A percentile compares a stretch with the other conserved stretches of the same genome.
Evolutionary conservation across 2,888 invertebrate species (phyloP).

Genomic region (Galerucella pusilla): DNA sequence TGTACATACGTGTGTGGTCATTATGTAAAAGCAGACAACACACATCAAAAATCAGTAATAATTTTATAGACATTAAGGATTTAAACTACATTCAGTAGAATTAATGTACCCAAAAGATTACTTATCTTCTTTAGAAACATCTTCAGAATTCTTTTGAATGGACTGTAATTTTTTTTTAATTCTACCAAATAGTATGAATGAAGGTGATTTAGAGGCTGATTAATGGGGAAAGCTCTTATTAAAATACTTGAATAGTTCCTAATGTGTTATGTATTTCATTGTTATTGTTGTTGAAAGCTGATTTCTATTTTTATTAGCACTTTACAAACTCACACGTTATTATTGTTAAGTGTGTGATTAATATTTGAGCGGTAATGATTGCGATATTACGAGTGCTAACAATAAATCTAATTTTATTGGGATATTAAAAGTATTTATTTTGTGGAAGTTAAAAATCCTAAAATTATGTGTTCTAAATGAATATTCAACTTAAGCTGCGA

Average conservation of each 20-base stretch:
- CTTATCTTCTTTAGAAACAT: constrained; percentile 20
- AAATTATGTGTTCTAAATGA: not conserved
- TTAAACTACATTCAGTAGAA: constrained; percentile 11
- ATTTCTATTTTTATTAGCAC: not conserved
- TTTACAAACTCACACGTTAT: not conserved
- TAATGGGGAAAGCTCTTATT: constrained; percentile 16
- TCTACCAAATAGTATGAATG: constrained; percentile 1
- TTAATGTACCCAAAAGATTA: constrained; percentile 21
- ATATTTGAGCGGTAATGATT: constrained; percentile 3
- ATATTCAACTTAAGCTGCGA: no score
- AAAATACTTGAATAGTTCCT: constrained; percentile 4
- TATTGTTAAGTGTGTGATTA: not conserved
- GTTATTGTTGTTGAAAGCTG: constrained; percentile 4
- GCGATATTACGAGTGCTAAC: not conserved
- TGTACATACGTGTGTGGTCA: constrained; percentile 25
- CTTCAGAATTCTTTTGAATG: constrained; percentile 20
- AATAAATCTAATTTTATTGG: not conserved
- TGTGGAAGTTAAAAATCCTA: not conserved
- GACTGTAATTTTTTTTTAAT: not conserved
- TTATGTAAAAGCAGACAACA: constrained; percentile 2
- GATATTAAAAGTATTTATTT: not conserved
- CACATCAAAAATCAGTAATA: constrained; percentile 17
- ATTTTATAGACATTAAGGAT: constrained; percentile 27
- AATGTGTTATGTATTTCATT: constrained; percentile 3
- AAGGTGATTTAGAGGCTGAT: constrained; percentile 19